Evolutionary conservation across 2,113 vertebrate species (phyloP), one percentile per base, ranked within the genome.

Genomic region (Melanerpes formicivorus): DNA sequence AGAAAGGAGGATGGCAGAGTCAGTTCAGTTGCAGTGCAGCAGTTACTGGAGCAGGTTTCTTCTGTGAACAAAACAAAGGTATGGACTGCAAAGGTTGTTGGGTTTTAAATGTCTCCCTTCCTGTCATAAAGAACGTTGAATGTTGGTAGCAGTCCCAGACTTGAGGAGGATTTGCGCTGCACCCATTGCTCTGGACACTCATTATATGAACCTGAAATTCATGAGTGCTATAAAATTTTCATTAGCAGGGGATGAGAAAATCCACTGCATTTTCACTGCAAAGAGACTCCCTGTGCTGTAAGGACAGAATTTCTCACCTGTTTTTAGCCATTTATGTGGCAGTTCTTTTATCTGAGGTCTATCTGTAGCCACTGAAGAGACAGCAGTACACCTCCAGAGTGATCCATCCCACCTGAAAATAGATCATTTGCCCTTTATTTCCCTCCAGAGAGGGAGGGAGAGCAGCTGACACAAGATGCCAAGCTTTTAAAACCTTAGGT

Each of bases 21-120:
- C 82, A 95, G 97, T 92, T 98, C 98, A 5, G 96, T 94, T 40
- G 95, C 98, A 17, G 97, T 98, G 84, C 98, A 98, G 59, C 98
- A 98, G n/a, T 93, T 99, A 65, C 96, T 99, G 52, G 98, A 99
- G 67, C 98, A 98, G 93, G 94, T 99, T 54, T 98, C 98, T 84
- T 88, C 95, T 15, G 60, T 98, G 88, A 99, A 97, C 97, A 98
- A 98, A 93, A 96, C 98, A 87, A 99, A 99, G 99, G 99, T 99
- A 96, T 87, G 81, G 27, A n/a, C 75, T 77, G 79, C 48, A 63
- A 75, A 66, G 10, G 52, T 18, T 46, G 8, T 10, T 63, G 44
- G 40, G 30, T 84, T 89, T 65, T 65, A 18, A 19, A 80, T 54
- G 10, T 9, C 32, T 77, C 84, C 6, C 21, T 77, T 73, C 44